Evolutionary conservation across 2,113 vertebrate genomes (phyloP).

Genomic region (Spilogale gracilis): DNA sequence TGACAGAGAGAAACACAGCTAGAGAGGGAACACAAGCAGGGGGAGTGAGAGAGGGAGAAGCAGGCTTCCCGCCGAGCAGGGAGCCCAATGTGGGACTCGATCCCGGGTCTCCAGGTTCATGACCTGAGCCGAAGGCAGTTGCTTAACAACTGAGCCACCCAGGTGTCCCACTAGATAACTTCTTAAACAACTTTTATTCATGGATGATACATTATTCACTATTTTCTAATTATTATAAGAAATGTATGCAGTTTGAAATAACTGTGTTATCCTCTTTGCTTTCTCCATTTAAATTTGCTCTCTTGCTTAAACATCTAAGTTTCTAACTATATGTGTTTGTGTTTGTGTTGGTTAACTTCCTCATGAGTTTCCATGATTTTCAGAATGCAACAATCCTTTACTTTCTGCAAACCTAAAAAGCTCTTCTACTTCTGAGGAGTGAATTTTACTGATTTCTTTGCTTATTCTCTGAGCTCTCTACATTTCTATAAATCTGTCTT

Average conservation of each 20-base stretch:
- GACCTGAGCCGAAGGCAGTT: no score
- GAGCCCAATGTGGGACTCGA: no score
- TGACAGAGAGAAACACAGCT: no score
- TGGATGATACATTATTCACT: constrained; percentile 19
- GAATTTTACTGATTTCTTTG: not conserved
- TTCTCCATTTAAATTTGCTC: constrained; percentile 10
- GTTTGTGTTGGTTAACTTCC: constrained; percentile 22
- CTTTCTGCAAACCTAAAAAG: not conserved
- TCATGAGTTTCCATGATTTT: constrained; percentile 1
- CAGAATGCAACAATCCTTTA: not conserved
- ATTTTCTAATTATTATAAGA: not conserved
- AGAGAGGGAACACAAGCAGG: no score
- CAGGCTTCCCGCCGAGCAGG: no score
- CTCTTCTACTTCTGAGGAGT: not conserved
- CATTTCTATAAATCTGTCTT: not conserved
- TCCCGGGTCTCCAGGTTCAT: no score
- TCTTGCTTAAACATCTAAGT: not conserved
- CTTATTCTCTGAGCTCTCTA: not conserved
- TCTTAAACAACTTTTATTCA: constrained; percentile 19
- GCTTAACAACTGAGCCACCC: no score
- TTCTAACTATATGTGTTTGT: constrained; percentile 35
- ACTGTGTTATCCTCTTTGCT: not conserved
- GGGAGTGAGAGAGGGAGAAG: no score
- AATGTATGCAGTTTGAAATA: constrained; percentile 21
- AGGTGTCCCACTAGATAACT: not conserved